Evolutionary conservation across 2,888 invertebrate species (phyloP).

Genomic region (Alloplasta piceator): DNA sequence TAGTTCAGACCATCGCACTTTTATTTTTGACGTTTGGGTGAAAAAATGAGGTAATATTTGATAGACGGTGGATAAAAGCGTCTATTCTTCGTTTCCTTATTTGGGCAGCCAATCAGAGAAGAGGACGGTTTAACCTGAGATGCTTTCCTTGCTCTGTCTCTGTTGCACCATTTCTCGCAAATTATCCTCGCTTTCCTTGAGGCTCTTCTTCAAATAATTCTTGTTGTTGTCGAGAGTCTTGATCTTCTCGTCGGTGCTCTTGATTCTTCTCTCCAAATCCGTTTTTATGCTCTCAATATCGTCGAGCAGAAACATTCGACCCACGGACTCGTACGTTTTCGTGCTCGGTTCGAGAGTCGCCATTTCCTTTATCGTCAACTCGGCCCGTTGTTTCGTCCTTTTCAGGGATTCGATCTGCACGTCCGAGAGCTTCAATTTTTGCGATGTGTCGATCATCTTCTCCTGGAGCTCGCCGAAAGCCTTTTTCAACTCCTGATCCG

Average conservation of each 20-base stretch:
- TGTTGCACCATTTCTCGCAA: constrained; percentile 92
- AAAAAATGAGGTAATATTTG: too few species aligned
- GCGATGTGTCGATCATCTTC: constrained; percentile 92
- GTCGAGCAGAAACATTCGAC: constrained; percentile 92
- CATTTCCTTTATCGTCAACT: constrained; percentile 88
- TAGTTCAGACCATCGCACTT: too few species aligned
- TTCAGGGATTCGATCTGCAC: constrained; percentile 89
- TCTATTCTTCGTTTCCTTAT: too few species aligned
- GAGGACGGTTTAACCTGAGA: constrained; percentile 65
- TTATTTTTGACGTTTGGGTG: too few species aligned
- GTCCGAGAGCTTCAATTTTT: constrained; percentile 91
- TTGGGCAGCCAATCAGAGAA: too few species aligned
- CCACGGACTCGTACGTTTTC: constrained; percentile 91
- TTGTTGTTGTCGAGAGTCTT: constrained; percentile 90
- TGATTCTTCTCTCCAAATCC: constrained; percentile 86
- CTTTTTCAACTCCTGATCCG: constrained; percentile 87
- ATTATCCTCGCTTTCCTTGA: constrained; percentile 94
- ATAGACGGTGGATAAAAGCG: too few species aligned
- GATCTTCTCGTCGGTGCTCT: constrained; percentile 87
- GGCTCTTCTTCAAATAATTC: constrained; percentile 90
- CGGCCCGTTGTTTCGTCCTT: constrained; percentile 88
- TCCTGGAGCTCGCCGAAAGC: constrained; percentile 92
- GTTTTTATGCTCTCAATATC: constrained; percentile 87
- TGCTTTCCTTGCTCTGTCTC: constrained; percentile 80
- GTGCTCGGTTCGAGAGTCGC: constrained; percentile 86